These are phyloP conservation scores for Sycophila texana DNA, from an alignment of 2,888 invertebrate genomes.

Conservation along the genomic window DNA sequence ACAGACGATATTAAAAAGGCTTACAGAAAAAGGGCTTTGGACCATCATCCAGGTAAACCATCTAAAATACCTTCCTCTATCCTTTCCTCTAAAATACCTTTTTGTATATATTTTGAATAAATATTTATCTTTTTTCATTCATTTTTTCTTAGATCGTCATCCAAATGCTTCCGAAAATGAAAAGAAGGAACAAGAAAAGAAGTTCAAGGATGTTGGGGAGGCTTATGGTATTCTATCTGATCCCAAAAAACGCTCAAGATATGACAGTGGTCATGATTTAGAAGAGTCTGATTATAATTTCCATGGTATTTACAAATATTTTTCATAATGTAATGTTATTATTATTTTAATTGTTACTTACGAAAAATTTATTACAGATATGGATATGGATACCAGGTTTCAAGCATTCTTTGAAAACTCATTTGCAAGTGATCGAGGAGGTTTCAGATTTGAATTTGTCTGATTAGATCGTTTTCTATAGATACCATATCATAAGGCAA, in stretches of 20 bases:
- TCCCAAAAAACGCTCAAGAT: slow-evolving; percentile 90
- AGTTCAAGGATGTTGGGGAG: slow-evolving; percentile 97
- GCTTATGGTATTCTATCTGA: slow-evolving; percentile 95
- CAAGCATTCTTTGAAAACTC: slow-evolving; percentile 57
- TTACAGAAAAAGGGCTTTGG: slow-evolving; percentile 91
- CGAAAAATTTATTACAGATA: slow-evolving; percentile 53
- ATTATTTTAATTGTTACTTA: slow-evolving; percentile 3
- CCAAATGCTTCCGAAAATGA: slow-evolving; percentile 89
- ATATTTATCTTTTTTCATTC: slow-evolving; percentile 19
- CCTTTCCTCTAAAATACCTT: neutral
- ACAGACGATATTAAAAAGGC: slow-evolving; percentile 97
- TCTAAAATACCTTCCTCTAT: no score
- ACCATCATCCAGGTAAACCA: slow-evolving; percentile 88
- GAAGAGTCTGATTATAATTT: slow-evolving; percentile 81
- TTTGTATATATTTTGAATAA: neutral
- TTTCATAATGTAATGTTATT: slow-evolving; percentile 1
- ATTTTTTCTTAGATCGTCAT: slow-evolving; percentile 84
- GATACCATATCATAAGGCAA: slow-evolving; percentile 47
- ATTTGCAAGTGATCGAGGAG: slow-evolving; percentile 35
- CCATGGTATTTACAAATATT: slow-evolving; percentile 34
- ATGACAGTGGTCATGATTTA: slow-evolving; percentile 93
- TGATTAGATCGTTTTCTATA: slow-evolving; percentile 42
- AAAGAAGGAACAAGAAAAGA: slow-evolving; percentile 93
- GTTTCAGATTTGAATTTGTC: slow-evolving; percentile 51
- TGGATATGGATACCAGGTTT: slow-evolving; percentile 58